These are phyloP conservation scores for Ascaphus truei DNA, from an alignment of 2,113 vertebrate species.

Conservation along the genomic window DNA sequence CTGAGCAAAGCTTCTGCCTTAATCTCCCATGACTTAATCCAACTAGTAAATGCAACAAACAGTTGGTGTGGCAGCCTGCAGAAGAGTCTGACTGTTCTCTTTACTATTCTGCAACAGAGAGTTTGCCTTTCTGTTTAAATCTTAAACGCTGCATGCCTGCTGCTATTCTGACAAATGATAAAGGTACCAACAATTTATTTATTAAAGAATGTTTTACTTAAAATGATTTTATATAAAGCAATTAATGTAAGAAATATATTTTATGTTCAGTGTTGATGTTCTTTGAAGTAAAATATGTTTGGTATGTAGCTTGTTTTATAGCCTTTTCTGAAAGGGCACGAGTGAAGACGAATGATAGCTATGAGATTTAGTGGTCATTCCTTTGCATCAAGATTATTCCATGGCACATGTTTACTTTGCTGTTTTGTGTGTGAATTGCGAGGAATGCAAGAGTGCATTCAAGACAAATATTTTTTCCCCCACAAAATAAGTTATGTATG, in stretches of 20 bases:
- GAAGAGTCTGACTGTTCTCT: conserved; percentile 42
- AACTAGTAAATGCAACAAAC: conserved; percentile 49
- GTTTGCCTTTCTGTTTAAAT: conserved; percentile 40
- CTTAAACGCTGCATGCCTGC: conserved; percentile 38
- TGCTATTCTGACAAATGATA: conserved; percentile 52
- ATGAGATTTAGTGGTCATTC: no score
- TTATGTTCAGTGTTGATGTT: no score
- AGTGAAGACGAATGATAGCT: no score
- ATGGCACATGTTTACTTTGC: no score
- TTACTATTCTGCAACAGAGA: conserved; percentile 34
- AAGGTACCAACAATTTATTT: conserved; percentile 44
- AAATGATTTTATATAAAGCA: no score
- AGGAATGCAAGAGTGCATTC: no score
- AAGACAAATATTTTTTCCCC: not conserved
- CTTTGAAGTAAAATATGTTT: no score
- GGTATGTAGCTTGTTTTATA: no score
- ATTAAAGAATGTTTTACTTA: not conserved
- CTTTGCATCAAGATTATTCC: no score
- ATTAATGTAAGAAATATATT: no score
- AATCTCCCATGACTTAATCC: conserved; percentile 63
- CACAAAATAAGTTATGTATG: not conserved
- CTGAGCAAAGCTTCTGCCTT: conserved; percentile 50
- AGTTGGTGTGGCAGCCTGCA: conserved; percentile 41
- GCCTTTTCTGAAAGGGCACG: no score
- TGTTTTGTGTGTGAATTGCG: no score